Conservation (phyloP, 2,113 vertebrate genomes). For the Phalacrocorax brasilianus region DNA sequence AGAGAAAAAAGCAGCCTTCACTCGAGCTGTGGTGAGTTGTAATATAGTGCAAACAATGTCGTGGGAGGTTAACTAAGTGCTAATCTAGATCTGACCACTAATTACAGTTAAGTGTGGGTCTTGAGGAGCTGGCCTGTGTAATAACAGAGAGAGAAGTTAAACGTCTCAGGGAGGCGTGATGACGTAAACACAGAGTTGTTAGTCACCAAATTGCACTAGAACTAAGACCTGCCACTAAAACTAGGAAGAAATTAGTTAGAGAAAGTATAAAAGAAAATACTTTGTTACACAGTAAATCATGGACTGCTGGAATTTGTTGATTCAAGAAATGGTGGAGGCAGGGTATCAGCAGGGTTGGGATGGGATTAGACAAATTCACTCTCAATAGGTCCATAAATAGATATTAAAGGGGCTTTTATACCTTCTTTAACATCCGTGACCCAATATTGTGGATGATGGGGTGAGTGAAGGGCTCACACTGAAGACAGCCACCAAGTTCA, state of each 20-base stretch:
- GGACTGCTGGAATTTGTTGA: background rate
- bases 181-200: background rate
- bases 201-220: background rate
- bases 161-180: background rate
- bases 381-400: background rate
- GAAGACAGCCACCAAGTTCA: background rate
- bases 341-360: background rate
- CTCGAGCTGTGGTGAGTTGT: constrained; percentile 82
- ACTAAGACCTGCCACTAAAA: background rate
- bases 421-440: background rate
- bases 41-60: background rate
- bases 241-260: background rate
- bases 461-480: background rate
- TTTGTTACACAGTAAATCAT: background rate
- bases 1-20: constrained; percentile 82
- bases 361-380: background rate
- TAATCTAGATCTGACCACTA: background rate
- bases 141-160: background rate
- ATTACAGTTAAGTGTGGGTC: background rate
- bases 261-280: background rate
- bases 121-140: background rate
- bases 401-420: background rate
- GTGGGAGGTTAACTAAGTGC: background rate
- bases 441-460: background rate
- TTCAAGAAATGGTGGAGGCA: background rate